Base-by-base conservation (phyloP, 2,113 vertebrate species). In the Caranx ignobilis region DNA sequence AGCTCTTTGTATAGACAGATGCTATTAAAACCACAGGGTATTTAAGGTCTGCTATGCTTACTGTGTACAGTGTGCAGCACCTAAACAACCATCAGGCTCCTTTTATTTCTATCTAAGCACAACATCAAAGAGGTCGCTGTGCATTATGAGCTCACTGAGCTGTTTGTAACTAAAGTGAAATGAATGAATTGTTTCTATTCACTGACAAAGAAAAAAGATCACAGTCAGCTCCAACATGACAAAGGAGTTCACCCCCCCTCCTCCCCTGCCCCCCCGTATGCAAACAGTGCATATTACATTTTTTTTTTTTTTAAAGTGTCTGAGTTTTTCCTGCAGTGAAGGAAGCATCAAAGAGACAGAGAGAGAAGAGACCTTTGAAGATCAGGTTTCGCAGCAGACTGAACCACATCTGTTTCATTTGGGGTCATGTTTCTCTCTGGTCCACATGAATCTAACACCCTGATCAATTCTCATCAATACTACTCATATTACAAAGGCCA, bases 331-430 rank as follows among this genome's bases (percentile, higher is more conserved):
- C 15, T 34, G 66, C 35, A 6, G 45, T 15, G 71, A n/a, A 52
- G 52, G 59, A 21, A 63, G 47, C 47, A 73, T 76, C 77, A 75
- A 10, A 73, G 34, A 59, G 41, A 73, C 12, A 37, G 26, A 71
- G 16, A 37, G 26, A 67, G 10, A 50, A 61, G 59, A 18, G n/a
- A 0, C 1, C 57, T 81, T 37, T 74, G 83, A 86, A 75, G 77
- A 83, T 86, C 50, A 16, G 60, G 37, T 84, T 84, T 67, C 66
- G 84, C 78, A 83, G 81, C 37, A 18, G 64, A 35, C 13, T 47
- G 34, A 70, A 34, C 11, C 57, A 34, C 4, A 26, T 39, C 26
- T 4, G 11, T 37, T 37, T 56, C 37, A 31, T 35, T 59, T 16
- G 54, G 54, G 5, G 13, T 79, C 56, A 48, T 3, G 45, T 79